Base-by-base conservation (phyloP, 2,888 invertebrate species). In the Chymomyza procnemis region DNA sequence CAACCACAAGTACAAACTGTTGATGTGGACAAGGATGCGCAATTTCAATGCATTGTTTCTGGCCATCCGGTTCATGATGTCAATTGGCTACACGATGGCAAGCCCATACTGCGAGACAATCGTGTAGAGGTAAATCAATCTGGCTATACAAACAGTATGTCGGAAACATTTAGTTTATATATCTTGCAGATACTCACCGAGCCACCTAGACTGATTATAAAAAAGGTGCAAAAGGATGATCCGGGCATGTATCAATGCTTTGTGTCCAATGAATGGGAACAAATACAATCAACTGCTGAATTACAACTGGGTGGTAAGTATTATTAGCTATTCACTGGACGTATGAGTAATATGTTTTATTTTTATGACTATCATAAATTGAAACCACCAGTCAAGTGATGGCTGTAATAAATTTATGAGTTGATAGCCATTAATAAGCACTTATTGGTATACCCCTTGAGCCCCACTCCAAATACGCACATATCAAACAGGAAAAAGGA, bases 221-320 rank as follows among this genome's bases (percentile, higher is more conserved):
- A 92, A 80, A 93, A 93, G 71, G 92, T 97, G 60, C 94, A 94
- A 76, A 94, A 95, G 79, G 95, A 95, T 67, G 97, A 97, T 90
- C 94, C 95, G 67, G 98, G 97, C 52, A 95, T 97, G 94, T 98
- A 97, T 91, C 97, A 98, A 88, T 98, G 97, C 90, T 94, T 97
- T 80, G 96, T 95, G 5, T 94, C 94, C 86, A 96, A 96, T 87
- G 94, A 95, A 76, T 95, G 95, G 91, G 96, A 97, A 88, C 96
- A 96, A 90, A 94, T 95, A 16, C 96, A 96, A 89, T 96, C 96
- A 9, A 94, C 95, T 0, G 94, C 96, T 1, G 96, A 97, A 89
- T 92, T 96, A 59, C 93, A 95, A 80, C 93, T 97, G 86, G 96
- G 97, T 78, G 95, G 96, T 96, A 91, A 92, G 92, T 88, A 60